Conservation (phyloP, 2,797 vertebrate species). For the Trachops cirrhosus region DNA sequence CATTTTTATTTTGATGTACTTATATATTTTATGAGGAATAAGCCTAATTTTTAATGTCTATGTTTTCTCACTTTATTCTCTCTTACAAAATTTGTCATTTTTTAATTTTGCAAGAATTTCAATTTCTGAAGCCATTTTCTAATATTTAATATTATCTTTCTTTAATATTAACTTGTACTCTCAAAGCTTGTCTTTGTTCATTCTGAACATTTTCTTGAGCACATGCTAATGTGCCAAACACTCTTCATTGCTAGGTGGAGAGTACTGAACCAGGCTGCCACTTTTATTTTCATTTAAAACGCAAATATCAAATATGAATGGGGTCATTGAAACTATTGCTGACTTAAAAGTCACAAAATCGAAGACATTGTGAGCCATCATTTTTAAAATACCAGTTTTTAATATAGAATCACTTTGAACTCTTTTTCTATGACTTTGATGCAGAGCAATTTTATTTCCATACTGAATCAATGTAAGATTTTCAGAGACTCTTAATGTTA, state of each 20-base stretch:
- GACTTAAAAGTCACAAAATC: neutral
- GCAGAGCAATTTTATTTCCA: neutral
- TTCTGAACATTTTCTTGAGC: neutral
- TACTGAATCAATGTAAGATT: neutral
- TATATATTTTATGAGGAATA: neutral
- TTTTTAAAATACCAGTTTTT: neutral
- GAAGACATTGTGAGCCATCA: neutral
- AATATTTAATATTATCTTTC: neutral
- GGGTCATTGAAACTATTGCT: neutral
- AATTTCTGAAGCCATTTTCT: neutral
- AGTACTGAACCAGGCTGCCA: neutral
- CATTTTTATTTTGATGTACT: neutral
- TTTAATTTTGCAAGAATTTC: neutral
- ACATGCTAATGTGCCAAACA: neutral
- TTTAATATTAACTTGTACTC: neutral
- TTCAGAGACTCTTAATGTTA: neutral
- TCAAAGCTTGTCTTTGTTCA: neutral
- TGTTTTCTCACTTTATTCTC: neutral
- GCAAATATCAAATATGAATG: neutral
- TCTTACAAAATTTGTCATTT: neutral
- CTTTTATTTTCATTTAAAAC: neutral
- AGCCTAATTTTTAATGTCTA: neutral
- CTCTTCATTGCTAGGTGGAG: neutral
- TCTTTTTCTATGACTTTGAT: neutral
- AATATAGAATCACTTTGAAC: neutral